These are phyloP conservation scores for Brachyhypopomus gauderio DNA, from an alignment of 2,113 vertebrate genomes.

Conservation along the genomic window DNA sequence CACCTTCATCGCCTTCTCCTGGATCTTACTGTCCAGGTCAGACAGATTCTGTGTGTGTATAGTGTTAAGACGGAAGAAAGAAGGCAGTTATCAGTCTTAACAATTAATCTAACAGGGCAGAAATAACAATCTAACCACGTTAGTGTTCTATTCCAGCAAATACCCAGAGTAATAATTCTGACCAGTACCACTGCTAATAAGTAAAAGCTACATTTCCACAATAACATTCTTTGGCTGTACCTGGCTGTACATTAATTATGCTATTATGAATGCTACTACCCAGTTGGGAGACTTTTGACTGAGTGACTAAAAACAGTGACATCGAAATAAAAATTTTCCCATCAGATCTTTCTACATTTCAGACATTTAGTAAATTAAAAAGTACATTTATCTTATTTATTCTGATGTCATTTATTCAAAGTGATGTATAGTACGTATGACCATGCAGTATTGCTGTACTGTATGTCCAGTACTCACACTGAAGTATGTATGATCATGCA, in stretches of 20 bases:
- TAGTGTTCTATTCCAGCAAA: background rate
- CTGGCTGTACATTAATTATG: too few relatives aligned
- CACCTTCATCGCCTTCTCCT: constrained; percentile 98
- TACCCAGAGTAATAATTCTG: too few relatives aligned
- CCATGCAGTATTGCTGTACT: background rate
- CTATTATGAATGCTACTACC: too few relatives aligned
- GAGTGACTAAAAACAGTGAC: too few relatives aligned
- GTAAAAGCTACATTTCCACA: too few relatives aligned
- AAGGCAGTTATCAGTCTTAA: background rate
- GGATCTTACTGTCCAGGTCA: constrained; percentile 95
- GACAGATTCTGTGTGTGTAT: constrained; percentile 84
- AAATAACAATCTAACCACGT: background rate
- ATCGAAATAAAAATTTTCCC: too few relatives aligned
- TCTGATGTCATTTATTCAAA: background rate
- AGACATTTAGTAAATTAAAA: background rate
- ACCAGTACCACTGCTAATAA: too few relatives aligned
- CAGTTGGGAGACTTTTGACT: too few relatives aligned
- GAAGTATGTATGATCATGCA: background rate
- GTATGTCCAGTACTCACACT: constrained; percentile 74
- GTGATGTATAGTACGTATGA: background rate
- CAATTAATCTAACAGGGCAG: too few relatives aligned
- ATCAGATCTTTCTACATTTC: background rate
- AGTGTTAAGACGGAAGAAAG: background rate
- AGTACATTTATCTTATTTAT: background rate
- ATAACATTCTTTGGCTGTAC: too few relatives aligned